phyloP scores from a whole-genome alignment of 2,888 invertebrate genomes.

The Pilophorus perplexus region DNA sequence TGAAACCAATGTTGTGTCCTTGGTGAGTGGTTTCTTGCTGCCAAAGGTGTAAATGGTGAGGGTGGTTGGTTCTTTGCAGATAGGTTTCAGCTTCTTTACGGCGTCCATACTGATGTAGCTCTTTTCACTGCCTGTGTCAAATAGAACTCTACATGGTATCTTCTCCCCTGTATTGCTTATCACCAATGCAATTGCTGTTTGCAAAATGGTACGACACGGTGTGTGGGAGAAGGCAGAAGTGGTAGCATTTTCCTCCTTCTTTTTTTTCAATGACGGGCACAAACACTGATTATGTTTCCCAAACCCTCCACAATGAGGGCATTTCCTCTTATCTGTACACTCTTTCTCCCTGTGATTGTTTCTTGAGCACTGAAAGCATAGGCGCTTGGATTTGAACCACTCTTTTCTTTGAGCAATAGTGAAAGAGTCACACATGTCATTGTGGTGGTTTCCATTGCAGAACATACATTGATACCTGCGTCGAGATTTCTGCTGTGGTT shows the following conservation, averaged over 20 bases:
- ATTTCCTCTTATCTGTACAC: background rate
- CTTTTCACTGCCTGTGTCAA: no score
- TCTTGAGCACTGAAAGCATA: background rate
- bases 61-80: background rate
- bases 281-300: background rate
- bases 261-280: background rate
- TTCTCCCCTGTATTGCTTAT: background rate
- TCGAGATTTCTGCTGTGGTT: no score
- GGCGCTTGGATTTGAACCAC: background rate
- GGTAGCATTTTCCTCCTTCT: background rate
- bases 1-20: background rate
- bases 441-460: background rate
- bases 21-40: background rate
- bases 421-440: background rate
- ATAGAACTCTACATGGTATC: background rate
- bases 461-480: background rate
- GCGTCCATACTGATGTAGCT: background rate
- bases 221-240: background rate
- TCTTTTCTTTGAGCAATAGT: background rate
- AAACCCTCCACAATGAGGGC: background rate
- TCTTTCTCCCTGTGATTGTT: background rate
- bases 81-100: background rate
- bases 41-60: slow-evolving; percentile 1
- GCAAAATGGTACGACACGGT: background rate
- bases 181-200: background rate